Conservation (phyloP, 2,113 vertebrate species). For the Zapus hudsonius region DNA sequence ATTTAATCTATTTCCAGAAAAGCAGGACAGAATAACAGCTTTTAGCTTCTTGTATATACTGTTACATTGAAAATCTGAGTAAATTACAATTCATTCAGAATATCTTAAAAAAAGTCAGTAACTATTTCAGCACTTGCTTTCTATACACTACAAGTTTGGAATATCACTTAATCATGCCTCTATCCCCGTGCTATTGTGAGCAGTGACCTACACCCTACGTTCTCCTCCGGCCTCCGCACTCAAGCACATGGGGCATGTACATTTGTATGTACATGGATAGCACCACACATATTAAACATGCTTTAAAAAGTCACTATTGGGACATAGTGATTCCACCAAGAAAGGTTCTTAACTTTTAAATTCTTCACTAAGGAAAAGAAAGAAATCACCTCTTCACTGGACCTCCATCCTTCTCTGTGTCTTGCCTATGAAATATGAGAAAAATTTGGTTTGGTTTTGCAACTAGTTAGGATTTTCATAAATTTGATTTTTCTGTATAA, state of each 20-base stretch:
- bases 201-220: too few relatives aligned
- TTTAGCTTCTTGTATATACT: background rate
- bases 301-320: background rate
- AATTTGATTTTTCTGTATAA: conserved; percentile 28
- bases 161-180: too few relatives aligned
- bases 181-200: too few relatives aligned
- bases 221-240: too few relatives aligned
- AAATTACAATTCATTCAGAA: conserved; percentile 10
- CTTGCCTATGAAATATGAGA: background rate
- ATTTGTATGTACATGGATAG: too few relatives aligned
- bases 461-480: conserved; percentile 16
- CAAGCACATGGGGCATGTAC: too few relatives aligned
- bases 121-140: background rate
- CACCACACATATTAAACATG: too few relatives aligned
- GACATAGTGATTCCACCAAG: background rate
- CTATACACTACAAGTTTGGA: background rate
- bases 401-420: background rate
- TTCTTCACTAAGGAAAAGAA: conserved; percentile 8
- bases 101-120: background rate
- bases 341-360: background rate
- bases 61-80: background rate
- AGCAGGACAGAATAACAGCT: background rate
- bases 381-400: background rate
- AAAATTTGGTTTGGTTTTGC: background rate
- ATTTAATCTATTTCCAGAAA: background rate